Conservation (phyloP, 2,888 invertebrate species). For the Halictus ligatus region DNA sequence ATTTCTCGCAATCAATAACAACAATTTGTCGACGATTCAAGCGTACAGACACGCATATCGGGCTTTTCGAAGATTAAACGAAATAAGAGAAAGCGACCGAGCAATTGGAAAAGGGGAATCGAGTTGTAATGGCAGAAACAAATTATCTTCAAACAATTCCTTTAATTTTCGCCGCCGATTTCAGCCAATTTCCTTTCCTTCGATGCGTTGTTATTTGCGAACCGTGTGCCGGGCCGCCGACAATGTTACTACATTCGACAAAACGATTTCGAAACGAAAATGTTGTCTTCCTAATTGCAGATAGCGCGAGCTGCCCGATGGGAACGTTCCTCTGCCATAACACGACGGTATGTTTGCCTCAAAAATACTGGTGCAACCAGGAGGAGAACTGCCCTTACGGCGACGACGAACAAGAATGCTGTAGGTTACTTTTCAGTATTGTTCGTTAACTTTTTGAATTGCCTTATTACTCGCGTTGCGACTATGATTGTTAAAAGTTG, state of each 20-base stretch:
- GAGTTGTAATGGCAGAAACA: neutral
- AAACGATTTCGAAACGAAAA: neutral
- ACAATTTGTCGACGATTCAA: neutral
- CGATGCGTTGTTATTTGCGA: neutral
- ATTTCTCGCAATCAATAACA: neutral
- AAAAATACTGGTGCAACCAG: conserved; percentile 86
- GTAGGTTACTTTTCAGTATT: conserved; percentile 74
- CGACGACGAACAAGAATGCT: conserved; percentile 83
- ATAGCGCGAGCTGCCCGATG: conserved; percentile 84
- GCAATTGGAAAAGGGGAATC: neutral
- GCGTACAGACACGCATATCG: neutral
- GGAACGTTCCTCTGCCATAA: conserved; percentile 86
- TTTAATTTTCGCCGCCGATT: neutral
- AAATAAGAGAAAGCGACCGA: neutral
- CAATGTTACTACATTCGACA: neutral
- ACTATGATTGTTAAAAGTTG: conserved; percentile 71
- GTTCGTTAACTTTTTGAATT: neutral
- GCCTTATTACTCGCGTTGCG: neutral
- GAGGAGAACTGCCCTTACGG: conserved; percentile 84
- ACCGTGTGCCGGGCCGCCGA: neutral
- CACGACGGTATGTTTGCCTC: conserved; percentile 85
- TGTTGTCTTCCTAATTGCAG: conserved; percentile 76
- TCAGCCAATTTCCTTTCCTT: neutral
- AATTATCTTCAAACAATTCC: conserved; percentile 18
- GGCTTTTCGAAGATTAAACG: neutral